Conservation (phyloP, 2,113 vertebrate species). For the Morone chrysops region DNA sequence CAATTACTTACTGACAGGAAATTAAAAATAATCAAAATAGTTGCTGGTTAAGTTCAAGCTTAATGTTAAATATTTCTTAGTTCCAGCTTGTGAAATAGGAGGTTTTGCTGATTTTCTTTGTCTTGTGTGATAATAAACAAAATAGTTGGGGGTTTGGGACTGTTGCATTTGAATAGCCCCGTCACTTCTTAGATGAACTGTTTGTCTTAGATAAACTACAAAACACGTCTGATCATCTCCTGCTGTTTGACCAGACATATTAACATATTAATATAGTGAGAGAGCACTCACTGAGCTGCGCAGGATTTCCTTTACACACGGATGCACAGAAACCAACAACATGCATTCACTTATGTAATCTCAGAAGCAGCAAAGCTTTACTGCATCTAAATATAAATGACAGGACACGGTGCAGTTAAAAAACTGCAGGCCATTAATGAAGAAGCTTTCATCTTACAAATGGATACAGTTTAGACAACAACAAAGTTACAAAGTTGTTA, state of each 20-base stretch:
- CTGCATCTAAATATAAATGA: slow-evolving; percentile 8
- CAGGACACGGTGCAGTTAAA: not conserved
- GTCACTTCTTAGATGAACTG: too few relatives aligned
- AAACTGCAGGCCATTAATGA: not conserved
- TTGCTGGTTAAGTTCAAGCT: not conserved
- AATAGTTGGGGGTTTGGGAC: too few relatives aligned
- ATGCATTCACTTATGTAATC: not conserved
- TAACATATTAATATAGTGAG: not conserved
- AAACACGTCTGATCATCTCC: too few relatives aligned
- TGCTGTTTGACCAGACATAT: too few relatives aligned
- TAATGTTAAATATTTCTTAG: not conserved
- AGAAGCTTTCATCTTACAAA: not conserved
- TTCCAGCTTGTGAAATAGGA: not conserved
- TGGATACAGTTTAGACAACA: not conserved
- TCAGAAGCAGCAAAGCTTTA: not conserved
- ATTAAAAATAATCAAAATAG: too few relatives aligned
- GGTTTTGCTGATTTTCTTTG: not conserved
- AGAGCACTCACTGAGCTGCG: not conserved
- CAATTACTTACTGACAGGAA: too few relatives aligned
- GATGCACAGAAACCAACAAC: slow-evolving; percentile 17
- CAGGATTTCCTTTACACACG: slow-evolving; percentile 2
- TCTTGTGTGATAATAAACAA: not conserved
- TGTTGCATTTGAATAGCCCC: too few relatives aligned
- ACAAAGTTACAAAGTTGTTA: too few relatives aligned
- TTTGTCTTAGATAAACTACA: too few relatives aligned